Conservation (phyloP, 2,888 invertebrate species). For the Piscicola geometra region DNA sequence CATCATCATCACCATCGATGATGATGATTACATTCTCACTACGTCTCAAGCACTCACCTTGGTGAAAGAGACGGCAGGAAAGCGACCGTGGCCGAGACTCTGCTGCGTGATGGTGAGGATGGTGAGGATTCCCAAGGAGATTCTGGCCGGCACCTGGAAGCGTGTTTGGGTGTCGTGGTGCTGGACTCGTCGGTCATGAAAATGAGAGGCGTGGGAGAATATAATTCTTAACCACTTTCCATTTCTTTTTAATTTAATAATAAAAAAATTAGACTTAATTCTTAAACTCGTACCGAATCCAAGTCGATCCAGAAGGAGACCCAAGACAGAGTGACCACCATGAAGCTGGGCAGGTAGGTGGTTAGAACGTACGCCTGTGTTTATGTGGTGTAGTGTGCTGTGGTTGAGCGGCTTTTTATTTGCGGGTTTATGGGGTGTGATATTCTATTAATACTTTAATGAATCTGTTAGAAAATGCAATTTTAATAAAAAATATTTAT, state of each 20-base stretch:
- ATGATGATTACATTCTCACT: no score
- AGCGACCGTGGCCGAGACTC: conserved; percentile 37
- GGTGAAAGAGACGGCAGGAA: conserved; percentile 38
- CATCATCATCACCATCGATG: no score
- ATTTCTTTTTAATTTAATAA: no score
- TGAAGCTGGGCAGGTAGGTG: conserved; percentile 38
- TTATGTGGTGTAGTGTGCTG: background rate
- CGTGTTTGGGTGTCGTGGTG: background rate
- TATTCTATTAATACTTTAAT: no score
- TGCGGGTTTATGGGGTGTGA: no score
- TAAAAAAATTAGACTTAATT: no score
- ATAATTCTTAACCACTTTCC: no score
- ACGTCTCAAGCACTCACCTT: conserved; percentile 22
- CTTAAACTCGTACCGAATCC: conserved; percentile 36
- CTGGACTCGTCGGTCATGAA: no score
- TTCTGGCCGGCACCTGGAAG: conserved; percentile 30
- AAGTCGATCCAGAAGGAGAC: conserved; percentile 40
- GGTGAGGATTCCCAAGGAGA: conserved; percentile 33
- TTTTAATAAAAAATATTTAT: no score
- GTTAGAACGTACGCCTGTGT: conserved; percentile 36
- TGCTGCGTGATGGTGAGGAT: conserved; percentile 37
- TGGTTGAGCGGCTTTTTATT: no score
- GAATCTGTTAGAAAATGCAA: no score
- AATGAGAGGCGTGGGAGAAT: no score
- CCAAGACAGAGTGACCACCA: conserved; percentile 39